Evolutionary conservation across 2,888 invertebrate genomes (phyloP).

Genomic region (Eumerus sabulonum): DNA sequence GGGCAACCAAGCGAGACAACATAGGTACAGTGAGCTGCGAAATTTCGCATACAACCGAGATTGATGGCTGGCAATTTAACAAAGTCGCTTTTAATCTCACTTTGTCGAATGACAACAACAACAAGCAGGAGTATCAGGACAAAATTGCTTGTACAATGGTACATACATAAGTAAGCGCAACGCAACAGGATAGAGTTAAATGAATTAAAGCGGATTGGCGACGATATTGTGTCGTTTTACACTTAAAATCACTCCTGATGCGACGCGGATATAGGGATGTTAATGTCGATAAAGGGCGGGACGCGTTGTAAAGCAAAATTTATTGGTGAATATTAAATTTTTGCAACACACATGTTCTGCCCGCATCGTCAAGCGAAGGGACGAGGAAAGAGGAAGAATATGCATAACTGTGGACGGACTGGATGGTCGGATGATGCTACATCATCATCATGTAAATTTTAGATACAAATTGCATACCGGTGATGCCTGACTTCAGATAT

Average conservation of each 20-base stretch:
- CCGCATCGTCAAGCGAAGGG: no score
- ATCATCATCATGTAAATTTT: conserved; percentile 19
- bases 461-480: conserved; percentile 5
- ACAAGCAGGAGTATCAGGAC: background rate
- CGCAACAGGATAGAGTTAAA: conserved; percentile 10
- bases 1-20: background rate
- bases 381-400: no score
- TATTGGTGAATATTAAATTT: conserved; percentile 68
- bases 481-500: conserved; percentile 7
- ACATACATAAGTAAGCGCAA: no score
- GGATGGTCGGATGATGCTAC: background rate
- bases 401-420: no score
- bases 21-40: conserved; percentile 3
- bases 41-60: conserved; percentile 49
- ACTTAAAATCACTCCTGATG: conserved; percentile 29
- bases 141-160: no score
- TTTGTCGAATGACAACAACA: conserved; percentile 53
- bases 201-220: conserved; percentile 34
- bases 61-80: conserved; percentile 72
- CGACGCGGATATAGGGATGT: background rate
- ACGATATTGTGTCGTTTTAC: conserved; percentile 46
- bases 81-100: conserved; percentile 72
- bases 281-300: background rate
- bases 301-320: conserved; percentile 57
- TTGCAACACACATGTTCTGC: conserved; percentile 25